phyloP scores from a whole-genome alignment of 2,113 vertebrate genomes.

The Campylomormyrus tamandua region DNA sequence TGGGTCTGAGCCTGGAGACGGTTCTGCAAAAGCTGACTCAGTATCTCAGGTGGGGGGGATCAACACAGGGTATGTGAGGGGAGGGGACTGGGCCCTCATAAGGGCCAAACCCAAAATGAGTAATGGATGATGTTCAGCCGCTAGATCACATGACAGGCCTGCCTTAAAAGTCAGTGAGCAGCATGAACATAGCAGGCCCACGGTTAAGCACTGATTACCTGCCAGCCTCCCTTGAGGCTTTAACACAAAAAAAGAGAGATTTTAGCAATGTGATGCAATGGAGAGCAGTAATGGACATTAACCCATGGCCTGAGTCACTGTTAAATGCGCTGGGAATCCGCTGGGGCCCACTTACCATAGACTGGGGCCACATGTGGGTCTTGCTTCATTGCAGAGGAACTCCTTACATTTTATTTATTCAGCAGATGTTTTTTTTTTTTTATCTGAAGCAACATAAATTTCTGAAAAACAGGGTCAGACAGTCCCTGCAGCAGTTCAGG shows the following conservation, averaged over 20 bases:
- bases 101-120: not conserved
- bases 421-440: not conserved
- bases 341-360: not conserved
- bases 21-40: not conserved
- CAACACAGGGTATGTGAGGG: not conserved
- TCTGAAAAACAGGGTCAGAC: not conserved
- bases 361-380: not conserved
- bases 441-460: not conserved
- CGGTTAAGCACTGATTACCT: not conserved
- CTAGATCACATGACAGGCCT: not conserved
- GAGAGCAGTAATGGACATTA: not conserved
- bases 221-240: not conserved
- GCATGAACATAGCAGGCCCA: not conserved
- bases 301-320: not conserved
- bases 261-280: not conserved
- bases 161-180: not conserved
- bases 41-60: not conserved
- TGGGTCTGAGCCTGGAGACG: not conserved
- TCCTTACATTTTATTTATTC: not conserved
- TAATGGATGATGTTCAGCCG: not conserved
- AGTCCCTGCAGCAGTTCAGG: not conserved
- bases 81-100: not conserved
- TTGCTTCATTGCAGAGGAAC: no score
- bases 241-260: not conserved
- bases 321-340: not conserved